Conservation (phyloP, 2,888 invertebrate genomes). For the Ischnura elegans region DNA sequence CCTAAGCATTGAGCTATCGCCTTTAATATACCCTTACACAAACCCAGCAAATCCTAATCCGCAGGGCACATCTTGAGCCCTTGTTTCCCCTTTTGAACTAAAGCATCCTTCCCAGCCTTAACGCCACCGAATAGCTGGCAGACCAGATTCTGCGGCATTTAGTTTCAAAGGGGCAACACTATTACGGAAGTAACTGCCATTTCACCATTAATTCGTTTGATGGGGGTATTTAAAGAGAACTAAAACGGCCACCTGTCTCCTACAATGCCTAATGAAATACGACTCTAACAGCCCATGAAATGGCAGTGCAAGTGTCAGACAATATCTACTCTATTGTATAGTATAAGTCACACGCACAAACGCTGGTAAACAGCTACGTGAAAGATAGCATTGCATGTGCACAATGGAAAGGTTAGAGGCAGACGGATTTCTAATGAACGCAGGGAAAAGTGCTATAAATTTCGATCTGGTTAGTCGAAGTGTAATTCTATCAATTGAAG, state of each 20-base stretch:
- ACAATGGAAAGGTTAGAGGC: background rate
- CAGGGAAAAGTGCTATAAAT: background rate
- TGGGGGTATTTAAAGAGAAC: slow-evolving; percentile 30
- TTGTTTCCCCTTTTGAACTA: background rate
- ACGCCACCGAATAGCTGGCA: background rate
- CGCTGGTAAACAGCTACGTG: background rate
- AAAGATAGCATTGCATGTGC: background rate
- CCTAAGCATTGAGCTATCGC: slow-evolving; percentile 59
- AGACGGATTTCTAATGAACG: background rate
- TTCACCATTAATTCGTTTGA: background rate
- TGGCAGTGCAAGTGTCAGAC: slow-evolving; percentile 63
- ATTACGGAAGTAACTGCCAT: slow-evolving; percentile 23
- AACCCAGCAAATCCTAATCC: slow-evolving; percentile 10
- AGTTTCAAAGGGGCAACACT: background rate
- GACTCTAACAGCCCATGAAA: slow-evolving; percentile 43
- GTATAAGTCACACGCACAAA: slow-evolving; percentile 65
- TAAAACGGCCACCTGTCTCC: slow-evolving; percentile 46
- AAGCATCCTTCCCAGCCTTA: background rate
- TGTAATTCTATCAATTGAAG: no score
- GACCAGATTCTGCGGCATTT: slow-evolving; percentile 27
- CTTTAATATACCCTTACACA: slow-evolving; percentile 45
- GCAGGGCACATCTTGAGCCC: slow-evolving; percentile 20
- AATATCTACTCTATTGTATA: slow-evolving; percentile 66
- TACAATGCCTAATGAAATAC: slow-evolving; percentile 1
- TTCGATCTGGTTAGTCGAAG: background rate